A percentile compares a stretch with the other conserved stretches of the same genome.
Evolutionary conservation across 2,888 invertebrate species (phyloP).

Genomic region (Drosophila cognata): DNA sequence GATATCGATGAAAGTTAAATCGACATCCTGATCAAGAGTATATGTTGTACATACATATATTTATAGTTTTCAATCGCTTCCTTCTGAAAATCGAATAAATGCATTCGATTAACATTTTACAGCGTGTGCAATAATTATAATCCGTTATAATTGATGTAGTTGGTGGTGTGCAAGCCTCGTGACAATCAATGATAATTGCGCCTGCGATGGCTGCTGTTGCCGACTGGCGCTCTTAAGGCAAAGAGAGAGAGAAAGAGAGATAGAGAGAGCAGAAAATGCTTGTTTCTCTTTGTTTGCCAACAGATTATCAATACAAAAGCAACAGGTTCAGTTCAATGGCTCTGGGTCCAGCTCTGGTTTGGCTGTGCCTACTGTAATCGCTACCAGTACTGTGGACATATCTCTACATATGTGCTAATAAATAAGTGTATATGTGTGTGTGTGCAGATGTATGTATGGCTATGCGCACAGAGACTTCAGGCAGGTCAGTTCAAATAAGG

Average conservation of each 20-base stretch:
- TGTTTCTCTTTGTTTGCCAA: constrained; percentile 27
- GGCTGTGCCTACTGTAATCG: constrained; percentile 11
- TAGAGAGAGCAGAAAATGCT: background rate
- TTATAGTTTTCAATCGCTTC: background rate
- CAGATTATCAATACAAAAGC: constrained; percentile 36
- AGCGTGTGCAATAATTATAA: background rate
- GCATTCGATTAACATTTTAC: too few relatives aligned
- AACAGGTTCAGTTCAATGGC: constrained; percentile 64
- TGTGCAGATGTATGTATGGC: background rate
- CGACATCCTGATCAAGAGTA: background rate
- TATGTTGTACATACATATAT: background rate
- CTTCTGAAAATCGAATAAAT: too few relatives aligned
- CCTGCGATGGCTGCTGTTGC: background rate
- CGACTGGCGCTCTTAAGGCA: constrained; percentile 18
- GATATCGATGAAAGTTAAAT: background rate
- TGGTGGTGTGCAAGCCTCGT: constrained; percentile 25
- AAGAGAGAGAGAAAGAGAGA: background rate
- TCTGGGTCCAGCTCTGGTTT: constrained; percentile 31
- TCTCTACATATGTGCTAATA: constrained; percentile 5
- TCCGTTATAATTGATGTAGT: background rate
- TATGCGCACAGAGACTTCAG: constrained; percentile 20
- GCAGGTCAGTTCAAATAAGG: constrained; percentile 45
- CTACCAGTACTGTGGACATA: constrained; percentile 20
- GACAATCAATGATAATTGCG: constrained; percentile 1
- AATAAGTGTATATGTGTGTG: background rate